These are phyloP conservation scores for Drosophila malerkotliana DNA, from an alignment of 1,140 invertebrate genomes.

Conservation along the genomic window DNA sequence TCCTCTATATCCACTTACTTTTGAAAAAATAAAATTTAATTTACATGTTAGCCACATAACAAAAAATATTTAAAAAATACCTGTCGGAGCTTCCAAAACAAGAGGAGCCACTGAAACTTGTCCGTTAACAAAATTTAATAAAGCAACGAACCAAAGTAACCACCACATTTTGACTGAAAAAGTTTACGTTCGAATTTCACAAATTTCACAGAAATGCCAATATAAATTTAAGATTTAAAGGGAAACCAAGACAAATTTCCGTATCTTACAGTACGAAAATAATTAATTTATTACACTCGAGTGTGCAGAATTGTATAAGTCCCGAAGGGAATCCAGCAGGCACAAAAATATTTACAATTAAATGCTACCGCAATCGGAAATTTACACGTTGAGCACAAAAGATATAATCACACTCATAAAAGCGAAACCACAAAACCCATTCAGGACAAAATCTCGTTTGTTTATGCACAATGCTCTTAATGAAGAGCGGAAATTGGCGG, in stretches of 20 bases:
- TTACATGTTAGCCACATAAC: too few species aligned
- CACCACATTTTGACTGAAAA: background rate
- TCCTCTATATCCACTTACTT: too few species aligned
- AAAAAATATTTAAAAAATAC: background rate
- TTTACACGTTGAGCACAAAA: slow-evolving; percentile 45
- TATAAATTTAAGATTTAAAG: background rate
- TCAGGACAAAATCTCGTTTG: slow-evolving; percentile 45
- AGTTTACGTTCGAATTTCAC: too few species aligned
- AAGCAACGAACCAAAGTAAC: background rate
- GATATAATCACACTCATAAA: slow-evolving; percentile 47
- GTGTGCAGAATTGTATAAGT: background rate
- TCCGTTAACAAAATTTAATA: background rate
- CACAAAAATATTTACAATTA: background rate
- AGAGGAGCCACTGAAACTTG: background rate
- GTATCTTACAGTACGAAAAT: background rate
- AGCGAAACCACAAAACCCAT: slow-evolving; percentile 55
- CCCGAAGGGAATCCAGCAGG: background rate
- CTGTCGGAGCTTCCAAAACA: background rate
- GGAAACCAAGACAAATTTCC: background rate
- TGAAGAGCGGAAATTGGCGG: slow-evolving; percentile 57
- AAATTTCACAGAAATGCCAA: too few species aligned
- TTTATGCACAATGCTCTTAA: slow-evolving; percentile 63
- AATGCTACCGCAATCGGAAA: slow-evolving; percentile 9
- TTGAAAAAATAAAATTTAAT: background rate
- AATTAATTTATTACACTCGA: slow-evolving; percentile 2